These are phyloP conservation scores for Drosophila orena DNA, from an alignment of 1,140 invertebrate species.

Conservation along the genomic window DNA sequence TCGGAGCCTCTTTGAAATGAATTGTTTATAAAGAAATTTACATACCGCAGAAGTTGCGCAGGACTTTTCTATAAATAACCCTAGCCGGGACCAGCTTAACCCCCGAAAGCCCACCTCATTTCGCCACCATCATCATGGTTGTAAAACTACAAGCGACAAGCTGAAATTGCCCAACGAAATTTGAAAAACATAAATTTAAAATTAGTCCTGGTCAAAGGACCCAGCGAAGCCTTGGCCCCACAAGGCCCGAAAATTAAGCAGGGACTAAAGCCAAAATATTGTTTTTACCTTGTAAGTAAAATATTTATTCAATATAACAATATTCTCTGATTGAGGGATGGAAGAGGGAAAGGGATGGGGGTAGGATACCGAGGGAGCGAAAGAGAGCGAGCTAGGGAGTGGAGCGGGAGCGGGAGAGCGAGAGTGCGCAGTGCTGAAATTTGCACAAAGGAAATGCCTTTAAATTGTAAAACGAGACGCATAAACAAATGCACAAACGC, in stretches of 20 bases:
- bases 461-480: constrained; percentile 82
- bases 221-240: constrained; percentile 14
- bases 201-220: constrained; percentile 54
- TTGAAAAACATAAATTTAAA: constrained; percentile 73
- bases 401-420: constrained; percentile 16
- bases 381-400: constrained; percentile 7
- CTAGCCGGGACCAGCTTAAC: constrained; percentile 1
- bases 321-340: constrained; percentile 52
- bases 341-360: constrained; percentile 6
- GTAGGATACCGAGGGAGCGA: constrained; percentile 12
- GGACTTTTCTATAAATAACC: constrained; percentile 38
- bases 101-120: neutral
- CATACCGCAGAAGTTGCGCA: constrained; percentile 33
- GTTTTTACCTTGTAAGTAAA: constrained; percentile 81
- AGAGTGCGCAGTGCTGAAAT: constrained; percentile 45
- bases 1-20: constrained; percentile 29
- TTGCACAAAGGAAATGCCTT: constrained; percentile 74
- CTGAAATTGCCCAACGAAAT: constrained; percentile 57
- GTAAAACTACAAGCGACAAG: constrained; percentile 55
- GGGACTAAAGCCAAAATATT: constrained; percentile 79
- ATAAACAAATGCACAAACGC: constrained; percentile 74
- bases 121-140: constrained; percentile 10
- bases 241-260: constrained; percentile 58
- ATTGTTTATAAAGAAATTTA: constrained; percentile 49
- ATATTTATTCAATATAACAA: constrained; percentile 82